Conservation (phyloP, 2,797 vertebrate species). For the Spondyliosoma cantharus region DNA sequence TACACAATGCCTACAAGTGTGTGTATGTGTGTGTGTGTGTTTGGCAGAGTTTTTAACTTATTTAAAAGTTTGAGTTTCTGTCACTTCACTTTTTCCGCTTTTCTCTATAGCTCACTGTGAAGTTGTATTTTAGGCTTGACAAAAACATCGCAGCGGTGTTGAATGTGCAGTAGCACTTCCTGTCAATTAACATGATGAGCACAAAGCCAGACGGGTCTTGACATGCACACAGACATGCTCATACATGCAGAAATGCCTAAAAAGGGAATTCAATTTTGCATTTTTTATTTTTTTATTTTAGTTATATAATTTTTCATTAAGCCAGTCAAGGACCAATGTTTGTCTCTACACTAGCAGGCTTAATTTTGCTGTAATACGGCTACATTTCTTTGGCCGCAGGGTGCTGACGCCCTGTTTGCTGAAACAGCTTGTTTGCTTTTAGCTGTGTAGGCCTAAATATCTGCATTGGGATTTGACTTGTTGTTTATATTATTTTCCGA, state of each 20-base stretch:
- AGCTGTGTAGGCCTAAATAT: conserved; percentile 76
- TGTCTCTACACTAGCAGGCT: conserved; percentile 57
- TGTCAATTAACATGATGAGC: conserved; percentile 73
- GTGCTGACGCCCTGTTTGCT: conserved; percentile 69
- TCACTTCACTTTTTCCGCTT: conserved; percentile 35
- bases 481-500: conserved; percentile 74
- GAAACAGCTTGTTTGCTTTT: conserved; percentile 76
- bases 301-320: conserved; percentile 21
- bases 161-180: conserved; percentile 52
- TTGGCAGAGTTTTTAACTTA: conserved; percentile 17
- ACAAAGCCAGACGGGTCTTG: conserved; percentile 50
- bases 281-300: conserved; percentile 3
- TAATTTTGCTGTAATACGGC: conserved; percentile 69
- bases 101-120: conserved; percentile 30
- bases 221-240: conserved; percentile 38
- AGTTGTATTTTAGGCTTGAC: conserved; percentile 59
- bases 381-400: conserved; percentile 60
- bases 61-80: conserved; percentile 55
- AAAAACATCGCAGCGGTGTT: conserved; percentile 35
- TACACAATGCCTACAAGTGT: conserved; percentile 35
- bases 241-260: neutral
- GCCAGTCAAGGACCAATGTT: conserved; percentile 38
- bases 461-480: conserved; percentile 74
- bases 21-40: neutral
- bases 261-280: neutral